These are phyloP conservation scores for Ethmia dodecea DNA, from an alignment of 2,888 invertebrate species.

Conservation along the genomic window DNA sequence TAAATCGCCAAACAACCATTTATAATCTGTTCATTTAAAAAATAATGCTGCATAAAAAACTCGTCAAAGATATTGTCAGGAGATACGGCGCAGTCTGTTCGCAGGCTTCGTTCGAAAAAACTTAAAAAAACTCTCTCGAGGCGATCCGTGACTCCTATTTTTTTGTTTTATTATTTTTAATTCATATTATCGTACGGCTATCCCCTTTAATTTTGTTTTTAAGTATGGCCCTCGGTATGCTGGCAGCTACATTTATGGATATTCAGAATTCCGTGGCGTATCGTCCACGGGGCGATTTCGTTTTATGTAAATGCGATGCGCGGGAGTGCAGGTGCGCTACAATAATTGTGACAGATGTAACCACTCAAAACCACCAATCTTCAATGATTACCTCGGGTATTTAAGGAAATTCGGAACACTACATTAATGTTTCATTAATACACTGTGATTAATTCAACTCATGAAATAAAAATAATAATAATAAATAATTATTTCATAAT, in stretches of 20 bases:
- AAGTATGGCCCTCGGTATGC: conserved; percentile 75
- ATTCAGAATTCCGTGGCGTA: conserved; percentile 71
- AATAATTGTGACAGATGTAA: conserved; percentile 16
- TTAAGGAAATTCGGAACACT: conserved; percentile 23
- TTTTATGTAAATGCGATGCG: conserved; percentile 65
- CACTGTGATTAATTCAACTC: too few relatives aligned
- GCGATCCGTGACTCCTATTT: conserved; percentile 76
- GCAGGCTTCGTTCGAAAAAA: conserved; percentile 68
- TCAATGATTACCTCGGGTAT: conserved; percentile 18
- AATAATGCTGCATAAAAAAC: conserved; percentile 74
- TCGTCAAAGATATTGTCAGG: conserved; percentile 77
- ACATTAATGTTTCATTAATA: too few relatives aligned
- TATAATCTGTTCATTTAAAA: conserved; percentile 77
- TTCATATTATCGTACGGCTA: conserved; percentile 77
- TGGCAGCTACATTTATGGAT: conserved; percentile 75
- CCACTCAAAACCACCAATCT: conserved; percentile 12
- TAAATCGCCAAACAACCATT: conserved; percentile 76
- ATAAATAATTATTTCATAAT: too few relatives aligned
- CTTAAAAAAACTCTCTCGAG: conserved; percentile 67
- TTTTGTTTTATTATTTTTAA: conserved; percentile 77
- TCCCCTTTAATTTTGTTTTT: conserved; percentile 78
- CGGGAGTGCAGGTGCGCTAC: conserved; percentile 29
- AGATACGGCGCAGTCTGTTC: conserved; percentile 67
- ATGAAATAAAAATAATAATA: too few relatives aligned
- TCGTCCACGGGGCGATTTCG: conserved; percentile 58